Evolutionary conservation across 2,888 invertebrate species (phyloP).

Genomic region (Eristalis intricaria): DNA sequence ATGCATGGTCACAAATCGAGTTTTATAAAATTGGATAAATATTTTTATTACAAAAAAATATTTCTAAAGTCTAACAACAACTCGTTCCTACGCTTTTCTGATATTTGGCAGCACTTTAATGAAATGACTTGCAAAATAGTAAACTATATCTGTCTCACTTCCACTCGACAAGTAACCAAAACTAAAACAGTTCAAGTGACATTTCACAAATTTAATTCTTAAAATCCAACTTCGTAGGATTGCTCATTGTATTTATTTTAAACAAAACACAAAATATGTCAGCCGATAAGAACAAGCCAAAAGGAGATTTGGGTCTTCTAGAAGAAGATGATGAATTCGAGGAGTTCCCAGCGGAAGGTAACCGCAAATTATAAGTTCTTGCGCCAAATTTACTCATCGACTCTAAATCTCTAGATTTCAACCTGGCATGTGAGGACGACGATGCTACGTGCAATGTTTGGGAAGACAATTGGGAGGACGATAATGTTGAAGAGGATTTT

Average conservation of each 20-base stretch:
- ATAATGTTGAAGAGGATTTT: conserved; percentile 99
- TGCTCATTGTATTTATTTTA: neutral
- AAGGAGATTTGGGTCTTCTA: conserved; percentile 94
- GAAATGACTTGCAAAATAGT: conserved; percentile 24
- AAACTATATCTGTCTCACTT: conserved; percentile 21
- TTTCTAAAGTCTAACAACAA: neutral
- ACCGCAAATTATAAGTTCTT: neutral
- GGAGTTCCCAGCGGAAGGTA: conserved; percentile 99
- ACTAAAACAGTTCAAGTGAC: neutral
- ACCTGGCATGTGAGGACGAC: conserved; percentile 90
- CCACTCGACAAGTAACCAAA: neutral
- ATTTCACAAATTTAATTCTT: neutral
- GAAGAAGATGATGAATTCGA: conserved; percentile 99
- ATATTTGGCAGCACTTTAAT: conserved; percentile 27
- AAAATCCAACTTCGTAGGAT: neutral
- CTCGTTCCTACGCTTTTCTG: neutral
- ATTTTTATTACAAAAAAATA: too few relatives aligned
- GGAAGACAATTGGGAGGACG: conserved; percentile 99
- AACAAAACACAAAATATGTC: neutral
- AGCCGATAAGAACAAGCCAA: conserved; percentile 85
- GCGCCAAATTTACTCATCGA: neutral
- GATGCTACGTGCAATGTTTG: conserved; percentile 98
- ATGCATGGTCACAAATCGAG: too few relatives aligned
- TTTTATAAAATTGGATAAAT: too few relatives aligned
- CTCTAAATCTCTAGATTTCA: conserved; percentile 86